Evolutionary conservation across 2,888 invertebrate species (phyloP).

Genomic region (Matsumyia berberina): DNA sequence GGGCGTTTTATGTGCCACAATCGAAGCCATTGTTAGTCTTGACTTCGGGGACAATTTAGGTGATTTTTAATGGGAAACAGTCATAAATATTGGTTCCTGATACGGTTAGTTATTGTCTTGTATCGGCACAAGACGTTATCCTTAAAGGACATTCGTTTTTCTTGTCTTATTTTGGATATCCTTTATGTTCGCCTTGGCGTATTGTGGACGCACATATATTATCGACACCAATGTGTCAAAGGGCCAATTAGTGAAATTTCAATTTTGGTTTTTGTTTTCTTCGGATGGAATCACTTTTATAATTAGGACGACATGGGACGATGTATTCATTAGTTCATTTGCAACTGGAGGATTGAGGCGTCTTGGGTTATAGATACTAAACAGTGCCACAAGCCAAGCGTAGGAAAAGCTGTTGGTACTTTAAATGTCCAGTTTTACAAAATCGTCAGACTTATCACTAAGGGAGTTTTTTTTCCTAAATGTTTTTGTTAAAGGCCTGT

Average conservation of each 20-base stretch:
- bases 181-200: slow-evolving; percentile 2
- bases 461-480: too few species aligned
- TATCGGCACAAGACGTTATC: slow-evolving; percentile 45
- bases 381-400: too few species aligned
- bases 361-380: neutral
- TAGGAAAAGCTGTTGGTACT: too few species aligned
- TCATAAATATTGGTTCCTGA: slow-evolving; percentile 68
- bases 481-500: too few species aligned
- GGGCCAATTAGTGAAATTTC: slow-evolving; percentile 60
- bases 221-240: slow-evolving; percentile 34
- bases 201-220: slow-evolving; percentile 27
- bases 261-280: slow-evolving; percentile 9
- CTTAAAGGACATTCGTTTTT: slow-evolving; percentile 23
- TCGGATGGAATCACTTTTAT: slow-evolving; percentile 14
- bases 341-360: neutral
- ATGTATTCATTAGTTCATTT: neutral
- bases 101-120: slow-evolving; percentile 57
- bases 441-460: too few species aligned
- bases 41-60: slow-evolving; percentile 70
- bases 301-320: slow-evolving; percentile 25
- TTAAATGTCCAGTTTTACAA: too few species aligned
- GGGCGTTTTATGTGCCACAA: slow-evolving; percentile 58
- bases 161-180: slow-evolving; percentile 14
- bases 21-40: slow-evolving; percentile 67
- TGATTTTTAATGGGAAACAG: slow-evolving; percentile 71